These are phyloP conservation scores for Scalopus aquaticus DNA, from an alignment of 2,113 vertebrate genomes.

Conservation along the genomic window DNA sequence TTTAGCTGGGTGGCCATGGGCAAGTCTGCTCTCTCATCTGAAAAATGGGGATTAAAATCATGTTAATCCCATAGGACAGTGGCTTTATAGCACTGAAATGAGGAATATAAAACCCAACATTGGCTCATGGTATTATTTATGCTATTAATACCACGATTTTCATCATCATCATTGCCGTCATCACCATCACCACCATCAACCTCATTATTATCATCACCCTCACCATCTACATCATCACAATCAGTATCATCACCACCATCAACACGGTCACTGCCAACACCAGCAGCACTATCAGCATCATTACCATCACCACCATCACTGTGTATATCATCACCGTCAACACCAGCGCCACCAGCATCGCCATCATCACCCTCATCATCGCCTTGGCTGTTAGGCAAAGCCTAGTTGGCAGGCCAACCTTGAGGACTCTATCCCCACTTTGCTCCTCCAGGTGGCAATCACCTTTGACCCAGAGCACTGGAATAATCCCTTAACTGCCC, in stretches of 20 bases:
- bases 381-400: neutral
- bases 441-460: neutral
- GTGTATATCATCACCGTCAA: neutral
- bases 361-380: neutral
- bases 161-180: fast-evolving
- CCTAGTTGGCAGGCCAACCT: neutral
- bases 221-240: neutral
- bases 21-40: neutral
- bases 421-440: neutral
- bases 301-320: neutral
- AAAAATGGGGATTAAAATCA: neutral
- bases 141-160: fast-evolving
- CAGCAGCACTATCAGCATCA: fast-evolving
- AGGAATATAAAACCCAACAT: neutral
- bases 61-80: neutral
- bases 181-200: neutral
- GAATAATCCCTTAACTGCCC: neutral
- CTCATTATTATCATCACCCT: neutral
- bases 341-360: neutral
- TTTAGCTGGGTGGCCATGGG: neutral
- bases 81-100: neutral
- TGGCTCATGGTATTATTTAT: no score
- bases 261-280: neutral
- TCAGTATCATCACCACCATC: neutral
- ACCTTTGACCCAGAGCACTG: neutral